Base-by-base conservation (phyloP, 2,113 vertebrate genomes). In the Neomonachus schauinslandi region DNA sequence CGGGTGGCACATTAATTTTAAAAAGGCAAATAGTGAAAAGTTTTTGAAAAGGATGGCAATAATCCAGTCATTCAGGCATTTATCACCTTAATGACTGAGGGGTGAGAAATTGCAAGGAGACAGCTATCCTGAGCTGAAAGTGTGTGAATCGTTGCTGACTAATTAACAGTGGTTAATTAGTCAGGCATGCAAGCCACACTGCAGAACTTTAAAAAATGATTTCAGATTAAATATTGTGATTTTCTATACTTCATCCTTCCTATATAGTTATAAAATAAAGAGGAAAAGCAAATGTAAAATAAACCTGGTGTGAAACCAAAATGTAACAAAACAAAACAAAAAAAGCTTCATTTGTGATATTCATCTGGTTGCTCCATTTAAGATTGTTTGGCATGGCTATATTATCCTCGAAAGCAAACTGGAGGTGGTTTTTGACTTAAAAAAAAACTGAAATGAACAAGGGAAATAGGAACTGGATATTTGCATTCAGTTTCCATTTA, bases 361-460 rank as follows among this genome's bases (percentile, higher is more conserved):
- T 74, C 67, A 59, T 93, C 94, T 91, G 61, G 18, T n/a, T 72
- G 4, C 31, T 91, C 33, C 19, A 24, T n/a, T 92, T 74, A 84
- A 81, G 21, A 13, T 24, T 61, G 72, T 77, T 63, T 80, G 53
- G 51, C 61, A 49, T 61, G 61, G 22, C 11, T 82, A 5, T 81
- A 89, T 61, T 83, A 16, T 83, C 21, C 28, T 89, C 18, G 31
- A 79, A 84, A 65, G 33, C 15, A 96, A 92, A 33, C 59, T 93
- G 39, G n/a, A 93, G 71, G 76, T 87, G 49, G 26, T 39, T 95
- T 94, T 97, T 87, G 36, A 95, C 28, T 89, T 96, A 46, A 59
- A 33, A 36, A 74, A 67, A 88, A 33, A 67, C 65, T 28, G 61
- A 82, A 85, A 72, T 83, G 33, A 94, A 65, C 39, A 79, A 93